These are phyloP conservation scores for Drosophila acutilabella DNA, from an alignment of 2,888 invertebrate species.

Conservation along the genomic window DNA sequence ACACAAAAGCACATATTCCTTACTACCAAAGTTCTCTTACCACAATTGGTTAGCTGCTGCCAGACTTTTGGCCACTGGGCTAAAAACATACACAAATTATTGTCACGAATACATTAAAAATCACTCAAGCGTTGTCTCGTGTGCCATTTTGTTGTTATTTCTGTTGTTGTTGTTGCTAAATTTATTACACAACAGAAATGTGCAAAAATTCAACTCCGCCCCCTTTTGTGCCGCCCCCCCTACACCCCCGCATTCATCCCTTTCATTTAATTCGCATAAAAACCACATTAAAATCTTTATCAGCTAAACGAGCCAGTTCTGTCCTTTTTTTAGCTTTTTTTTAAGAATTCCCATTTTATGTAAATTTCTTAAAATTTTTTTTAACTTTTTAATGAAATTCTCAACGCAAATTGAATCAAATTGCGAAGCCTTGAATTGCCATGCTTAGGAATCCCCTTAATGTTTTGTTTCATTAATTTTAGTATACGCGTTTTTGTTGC, in stretches of 20 bases:
- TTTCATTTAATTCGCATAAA: constrained; percentile 70
- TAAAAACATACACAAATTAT: constrained; percentile 53
- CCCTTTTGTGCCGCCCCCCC: neutral
- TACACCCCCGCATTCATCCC: neutral
- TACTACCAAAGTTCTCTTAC: too few relatives aligned
- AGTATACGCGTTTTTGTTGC: neutral
- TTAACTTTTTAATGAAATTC: constrained; percentile 53
- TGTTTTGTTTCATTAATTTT: constrained; percentile 23
- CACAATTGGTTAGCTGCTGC: too few relatives aligned
- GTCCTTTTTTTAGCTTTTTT: constrained; percentile 33
- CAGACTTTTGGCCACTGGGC: too few relatives aligned
- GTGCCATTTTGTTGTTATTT: constrained; percentile 59
- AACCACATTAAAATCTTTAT: constrained; percentile 48
- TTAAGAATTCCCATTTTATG: constrained; percentile 47
- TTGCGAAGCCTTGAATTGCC: constrained; percentile 45
- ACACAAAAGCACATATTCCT: too few relatives aligned
- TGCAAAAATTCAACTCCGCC: constrained; percentile 39
- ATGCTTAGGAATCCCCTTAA: constrained; percentile 1
- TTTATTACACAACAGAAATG: constrained; percentile 21
- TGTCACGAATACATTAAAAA: constrained; percentile 80
- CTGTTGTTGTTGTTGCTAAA: constrained; percentile 26
- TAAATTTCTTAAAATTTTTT: constrained; percentile 61
- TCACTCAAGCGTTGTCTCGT: constrained; percentile 77
- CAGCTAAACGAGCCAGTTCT: constrained; percentile 42
- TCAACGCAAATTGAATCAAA: constrained; percentile 26